Base-by-base conservation (phyloP, 2,888 invertebrate species). In the Agrilus biguttatus region DNA sequence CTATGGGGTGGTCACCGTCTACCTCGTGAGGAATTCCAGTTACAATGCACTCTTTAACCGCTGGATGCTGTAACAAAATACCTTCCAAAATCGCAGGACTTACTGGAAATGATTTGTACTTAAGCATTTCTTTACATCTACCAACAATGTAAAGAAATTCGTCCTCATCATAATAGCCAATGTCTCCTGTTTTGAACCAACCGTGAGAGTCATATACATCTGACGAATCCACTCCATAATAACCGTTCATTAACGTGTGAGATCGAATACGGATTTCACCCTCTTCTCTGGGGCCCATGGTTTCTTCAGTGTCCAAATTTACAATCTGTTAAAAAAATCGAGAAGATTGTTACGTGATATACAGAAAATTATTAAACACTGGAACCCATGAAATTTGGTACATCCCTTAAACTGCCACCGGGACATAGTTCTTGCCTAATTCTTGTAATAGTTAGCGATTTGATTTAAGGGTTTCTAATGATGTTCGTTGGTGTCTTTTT, bases 21-120 rank as follows among this genome's bases (percentile, higher is more conserved):
- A 65, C 61, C 0, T 70, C 66, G 55, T 87, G 77, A 0, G 80
- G 78, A 19, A 83, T 62, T 1, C 88, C 89, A 46, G 90, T 68
- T 0, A 93, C 89, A 0, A 83, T 88, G 0, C 81, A 85, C 53
- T 88, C 87, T 14, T 72, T 61, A 1, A 92, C 72, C 17, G 73
- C 74, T 1, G 83, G 80, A 61, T 86, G 83, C 19, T 73, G 70
- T 43, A 78, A 71, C 1, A 88, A 55, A 2, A 83, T 54, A 36
- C 70, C 74, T 61, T 90, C 90, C 17, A 91, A 60, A 58, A 88
- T 85, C 1, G 88, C 84, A 14, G 90, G 90, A 6, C 87, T 75
- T 3, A 73, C 71, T 51, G 71, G 69, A 57, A 66, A 57, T 38
- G 56, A 62, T 46, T 55, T 66, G 45, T 67, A 72, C 55, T 70